These are phyloP conservation scores for Platichthys flesus DNA, from an alignment of 2,113 vertebrate genomes.

Conservation along the genomic window DNA sequence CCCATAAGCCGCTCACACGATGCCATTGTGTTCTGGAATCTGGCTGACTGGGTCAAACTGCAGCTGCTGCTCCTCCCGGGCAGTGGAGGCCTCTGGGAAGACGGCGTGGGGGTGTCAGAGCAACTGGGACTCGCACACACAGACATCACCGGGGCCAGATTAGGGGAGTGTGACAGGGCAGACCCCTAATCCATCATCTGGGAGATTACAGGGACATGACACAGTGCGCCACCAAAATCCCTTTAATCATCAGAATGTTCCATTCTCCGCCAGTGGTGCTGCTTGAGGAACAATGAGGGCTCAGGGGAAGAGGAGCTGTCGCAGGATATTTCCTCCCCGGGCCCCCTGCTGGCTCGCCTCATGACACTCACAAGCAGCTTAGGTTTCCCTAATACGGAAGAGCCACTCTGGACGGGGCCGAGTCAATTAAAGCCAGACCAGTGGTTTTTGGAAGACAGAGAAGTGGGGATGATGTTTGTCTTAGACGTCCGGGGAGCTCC, in stretches of 20 bases:
- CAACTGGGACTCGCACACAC: conserved; percentile 7
- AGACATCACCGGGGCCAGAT: conserved; percentile 64
- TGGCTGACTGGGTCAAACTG: conserved; percentile 49
- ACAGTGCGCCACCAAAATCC: conserved; percentile 71
- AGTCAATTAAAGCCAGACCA: conserved; percentile 70
- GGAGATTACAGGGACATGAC: conserved; percentile 78
- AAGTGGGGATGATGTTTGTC: conserved; percentile 45
- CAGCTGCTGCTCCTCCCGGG: conserved; percentile 28
- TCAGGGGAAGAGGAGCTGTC: conserved; percentile 58
- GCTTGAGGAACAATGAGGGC: conserved; percentile 59
- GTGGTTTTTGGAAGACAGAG: conserved; percentile 48
- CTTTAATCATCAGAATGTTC: conserved; percentile 79
- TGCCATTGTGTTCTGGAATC: conserved; percentile 40
- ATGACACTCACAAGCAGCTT: conserved; percentile 68
- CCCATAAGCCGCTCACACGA: conserved; percentile 24
- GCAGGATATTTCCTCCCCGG: conserved; percentile 46
- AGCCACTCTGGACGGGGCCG: conserved; percentile 48
- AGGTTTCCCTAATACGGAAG: conserved; percentile 51
- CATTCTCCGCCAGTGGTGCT: conserved; percentile 55
- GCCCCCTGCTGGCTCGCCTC: conserved; percentile 23
- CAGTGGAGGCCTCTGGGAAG: conserved; percentile 37
- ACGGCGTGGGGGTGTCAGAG: conserved; percentile 29
- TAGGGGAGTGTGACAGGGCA: conserved; percentile 66
- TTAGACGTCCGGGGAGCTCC: conserved; percentile 62
- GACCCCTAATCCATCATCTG: conserved; percentile 78